phyloP scores from a whole-genome alignment of 1,140 invertebrate species.

The Drosophila arawakana region DNA sequence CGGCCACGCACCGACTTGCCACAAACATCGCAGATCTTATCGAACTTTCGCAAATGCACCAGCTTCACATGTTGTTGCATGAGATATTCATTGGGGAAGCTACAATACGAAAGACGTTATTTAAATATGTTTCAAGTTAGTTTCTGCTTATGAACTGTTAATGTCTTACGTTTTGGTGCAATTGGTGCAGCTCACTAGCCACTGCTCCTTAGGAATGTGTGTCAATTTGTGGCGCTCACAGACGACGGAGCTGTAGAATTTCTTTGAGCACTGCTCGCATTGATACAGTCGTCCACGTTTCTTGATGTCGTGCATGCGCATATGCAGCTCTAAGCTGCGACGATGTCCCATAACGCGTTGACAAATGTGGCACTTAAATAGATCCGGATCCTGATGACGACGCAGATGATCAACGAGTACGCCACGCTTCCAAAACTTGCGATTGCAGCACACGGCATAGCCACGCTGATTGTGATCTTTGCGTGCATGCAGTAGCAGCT shows the following conservation, averaged over 20 bases:
- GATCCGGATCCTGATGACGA: conserved; percentile 65
- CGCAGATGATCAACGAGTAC: conserved; percentile 66
- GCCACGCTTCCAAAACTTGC: conserved; percentile 66
- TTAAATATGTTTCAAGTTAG: no score
- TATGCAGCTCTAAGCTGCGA: conserved; percentile 68
- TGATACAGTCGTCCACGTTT: conserved; percentile 57
- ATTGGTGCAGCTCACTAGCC: conserved; percentile 50
- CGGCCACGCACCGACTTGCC: conserved; percentile 69
- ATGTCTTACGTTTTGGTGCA: conserved; percentile 64
- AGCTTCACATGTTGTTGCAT: conserved; percentile 74
- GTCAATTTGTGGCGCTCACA: conserved; percentile 67
- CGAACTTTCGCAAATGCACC: conserved; percentile 70
- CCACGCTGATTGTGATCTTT: conserved; percentile 65
- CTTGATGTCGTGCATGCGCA: conserved; percentile 75
- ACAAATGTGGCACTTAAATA: conserved; percentile 69
- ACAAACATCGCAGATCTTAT: conserved; percentile 79
- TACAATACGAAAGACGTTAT: conserved; percentile 1
- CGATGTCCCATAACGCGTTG: conserved; percentile 65
- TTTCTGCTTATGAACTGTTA: not conserved
- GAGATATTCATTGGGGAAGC: conserved; percentile 63
- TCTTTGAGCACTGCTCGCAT: conserved; percentile 67
- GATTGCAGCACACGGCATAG: conserved; percentile 61
- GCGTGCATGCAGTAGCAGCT: conserved; percentile 52
- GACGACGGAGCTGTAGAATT: conserved; percentile 63
- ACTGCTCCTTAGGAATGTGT: conserved; percentile 73